phyloP scores from a whole-genome alignment of 2,797 vertebrate genomes.

The Cyclopterus lumpus region DNA sequence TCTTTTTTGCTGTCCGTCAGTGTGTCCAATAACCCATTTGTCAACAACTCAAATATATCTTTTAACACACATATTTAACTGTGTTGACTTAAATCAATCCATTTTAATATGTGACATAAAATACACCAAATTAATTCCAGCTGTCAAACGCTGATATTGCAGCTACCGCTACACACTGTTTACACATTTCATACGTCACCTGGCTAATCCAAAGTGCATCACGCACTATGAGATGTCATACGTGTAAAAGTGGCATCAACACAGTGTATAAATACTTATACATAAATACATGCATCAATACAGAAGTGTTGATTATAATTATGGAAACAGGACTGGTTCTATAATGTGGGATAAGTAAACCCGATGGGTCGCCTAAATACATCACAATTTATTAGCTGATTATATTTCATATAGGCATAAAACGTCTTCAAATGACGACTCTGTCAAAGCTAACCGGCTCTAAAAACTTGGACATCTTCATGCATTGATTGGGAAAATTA shows the following conservation, averaged over 20 bases:
- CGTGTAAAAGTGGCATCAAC: too few species aligned
- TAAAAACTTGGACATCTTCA: conserved; percentile 26
- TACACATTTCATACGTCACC: too few species aligned
- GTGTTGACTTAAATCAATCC: background rate
- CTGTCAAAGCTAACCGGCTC: conserved; percentile 18
- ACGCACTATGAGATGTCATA: too few species aligned
- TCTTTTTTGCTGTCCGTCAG: background rate
- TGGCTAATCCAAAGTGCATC: too few species aligned
- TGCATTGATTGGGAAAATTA: conserved; percentile 44
- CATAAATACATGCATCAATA: too few species aligned
- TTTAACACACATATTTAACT: background rate
- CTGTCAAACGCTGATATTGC: background rate
- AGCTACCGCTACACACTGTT: background rate
- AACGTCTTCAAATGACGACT: background rate
- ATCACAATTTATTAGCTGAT: background rate
- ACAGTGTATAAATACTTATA: too few species aligned
- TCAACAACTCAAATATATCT: background rate
- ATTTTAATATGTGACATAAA: background rate
- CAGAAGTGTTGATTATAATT: too few species aligned
- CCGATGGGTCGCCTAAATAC: background rate
- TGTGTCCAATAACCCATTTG: background rate
- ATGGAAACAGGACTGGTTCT: too few species aligned
- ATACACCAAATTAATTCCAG: background rate
- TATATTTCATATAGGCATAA: background rate
- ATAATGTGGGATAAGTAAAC: background rate